phyloP scores from a whole-genome alignment of 2,888 invertebrate genomes.

The Mythimna albipuncta region DNA sequence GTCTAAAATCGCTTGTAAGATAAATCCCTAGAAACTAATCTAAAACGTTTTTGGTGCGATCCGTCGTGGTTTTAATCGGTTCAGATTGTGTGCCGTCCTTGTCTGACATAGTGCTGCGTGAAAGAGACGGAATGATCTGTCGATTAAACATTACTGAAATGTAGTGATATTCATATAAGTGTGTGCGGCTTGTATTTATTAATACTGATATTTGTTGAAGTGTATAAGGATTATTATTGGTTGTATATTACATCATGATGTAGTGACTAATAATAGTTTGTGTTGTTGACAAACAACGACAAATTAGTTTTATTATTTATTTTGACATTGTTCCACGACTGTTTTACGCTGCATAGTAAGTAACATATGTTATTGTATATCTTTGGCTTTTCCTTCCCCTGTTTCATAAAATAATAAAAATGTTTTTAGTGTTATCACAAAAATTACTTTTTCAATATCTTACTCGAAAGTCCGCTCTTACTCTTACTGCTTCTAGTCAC shows the following conservation, averaged over 20 bases:
- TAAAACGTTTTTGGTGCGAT: conserved; percentile 36
- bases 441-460: no score
- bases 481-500: no score
- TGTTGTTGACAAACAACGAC: neutral
- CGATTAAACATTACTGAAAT: conserved; percentile 37
- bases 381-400: no score
- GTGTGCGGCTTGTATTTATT: conserved; percentile 48
- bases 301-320: conserved; percentile 1
- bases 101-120: conserved; percentile 24
- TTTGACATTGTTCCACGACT: neutral
- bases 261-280: neutral
- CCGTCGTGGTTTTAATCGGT: conserved; percentile 49
- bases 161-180: conserved; percentile 30
- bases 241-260: neutral
- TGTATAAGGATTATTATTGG: neutral
- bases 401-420: no score
- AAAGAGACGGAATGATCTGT: conserved; percentile 58
- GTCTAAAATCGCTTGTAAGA: conserved; percentile 23
- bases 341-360: neutral
- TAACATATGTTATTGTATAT: neutral
- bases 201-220: conserved; percentile 49
- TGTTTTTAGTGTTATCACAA: no score
- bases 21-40: conserved; percentile 3
- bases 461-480: no score
- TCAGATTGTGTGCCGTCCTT: conserved; percentile 54